phyloP scores from a whole-genome alignment of 2,888 invertebrate genomes.

The Rhingia rostrata region DNA sequence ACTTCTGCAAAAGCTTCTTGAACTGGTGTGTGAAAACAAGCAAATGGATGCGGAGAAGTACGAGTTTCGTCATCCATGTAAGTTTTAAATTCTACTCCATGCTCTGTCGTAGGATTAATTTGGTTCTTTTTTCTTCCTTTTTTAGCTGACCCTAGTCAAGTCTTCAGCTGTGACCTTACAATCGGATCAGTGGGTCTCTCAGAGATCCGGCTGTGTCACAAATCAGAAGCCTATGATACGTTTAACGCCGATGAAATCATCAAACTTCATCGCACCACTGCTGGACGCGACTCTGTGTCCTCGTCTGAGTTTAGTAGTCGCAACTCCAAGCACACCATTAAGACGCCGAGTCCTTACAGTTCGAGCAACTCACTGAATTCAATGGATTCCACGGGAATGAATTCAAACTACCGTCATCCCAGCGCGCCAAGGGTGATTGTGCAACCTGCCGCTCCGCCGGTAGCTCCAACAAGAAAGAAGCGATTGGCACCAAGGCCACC shows the following conservation, averaged over 20 bases:
- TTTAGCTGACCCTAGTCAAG: slow-evolving; percentile 82
- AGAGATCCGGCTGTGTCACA: slow-evolving; percentile 82
- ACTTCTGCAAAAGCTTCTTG: slow-evolving; percentile 87
- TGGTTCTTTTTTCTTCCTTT: not conserved
- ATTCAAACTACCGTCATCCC: slow-evolving; percentile 78
- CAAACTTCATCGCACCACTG: slow-evolving; percentile 80
- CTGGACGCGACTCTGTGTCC: slow-evolving; percentile 81
- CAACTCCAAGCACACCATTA: slow-evolving; percentile 81
- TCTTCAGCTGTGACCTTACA: slow-evolving; percentile 81
- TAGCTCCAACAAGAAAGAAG: slow-evolving; percentile 81
- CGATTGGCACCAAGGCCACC: slow-evolving; percentile 82
- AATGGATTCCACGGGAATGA: slow-evolving; percentile 82
- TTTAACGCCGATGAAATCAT: slow-evolving; percentile 81
- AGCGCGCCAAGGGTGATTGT: slow-evolving; percentile 75
- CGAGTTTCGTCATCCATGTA: slow-evolving; percentile 90
- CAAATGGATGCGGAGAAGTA: slow-evolving; percentile 89
- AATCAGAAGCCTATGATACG: slow-evolving; percentile 81
- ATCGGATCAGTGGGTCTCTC: slow-evolving; percentile 83
- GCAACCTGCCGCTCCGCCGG: slow-evolving; percentile 75
- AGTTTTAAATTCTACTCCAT: slow-evolving; percentile 18
- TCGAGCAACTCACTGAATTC: slow-evolving; percentile 83
- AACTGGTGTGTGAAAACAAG: slow-evolving; percentile 90
- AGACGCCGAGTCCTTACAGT: slow-evolving; percentile 83
- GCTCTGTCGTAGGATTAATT: too few species aligned
- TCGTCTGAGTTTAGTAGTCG: slow-evolving; percentile 82